Evolutionary conservation across 2,888 invertebrate genomes (phyloP).

Genomic region (Scrobipalpa atriplicella): DNA sequence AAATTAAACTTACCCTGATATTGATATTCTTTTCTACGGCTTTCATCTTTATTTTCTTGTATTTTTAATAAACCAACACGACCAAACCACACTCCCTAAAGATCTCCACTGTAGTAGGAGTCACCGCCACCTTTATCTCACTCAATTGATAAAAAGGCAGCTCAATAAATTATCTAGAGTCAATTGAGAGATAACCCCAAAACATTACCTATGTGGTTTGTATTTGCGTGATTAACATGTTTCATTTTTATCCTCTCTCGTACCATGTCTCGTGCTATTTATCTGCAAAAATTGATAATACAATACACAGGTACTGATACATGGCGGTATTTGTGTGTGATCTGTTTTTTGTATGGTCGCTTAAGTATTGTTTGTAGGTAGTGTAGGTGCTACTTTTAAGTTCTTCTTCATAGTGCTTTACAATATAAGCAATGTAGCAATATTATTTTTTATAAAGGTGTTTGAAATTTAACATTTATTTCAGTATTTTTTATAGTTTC

Average conservation of each 20-base stretch:
- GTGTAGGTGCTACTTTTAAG: too few species aligned
- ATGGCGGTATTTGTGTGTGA: too few species aligned
- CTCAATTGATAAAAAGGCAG: slow-evolving; percentile 49
- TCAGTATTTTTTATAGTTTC: too few species aligned
- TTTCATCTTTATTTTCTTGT: slow-evolving; percentile 44
- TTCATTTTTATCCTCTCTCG: not conserved
- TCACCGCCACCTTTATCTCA: slow-evolving; percentile 49
- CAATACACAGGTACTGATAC: too few species aligned
- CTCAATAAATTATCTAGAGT: slow-evolving; percentile 34
- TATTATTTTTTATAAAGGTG: too few species aligned
- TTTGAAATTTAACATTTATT: too few species aligned
- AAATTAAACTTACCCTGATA: slow-evolving; percentile 38
- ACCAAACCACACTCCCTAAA: slow-evolving; percentile 39
- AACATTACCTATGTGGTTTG: not conserved
- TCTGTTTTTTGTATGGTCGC: too few species aligned
- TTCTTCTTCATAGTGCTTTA: too few species aligned
- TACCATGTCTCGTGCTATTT: slow-evolving; percentile 1
- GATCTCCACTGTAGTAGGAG: slow-evolving; percentile 44
- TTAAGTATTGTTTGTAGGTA: too few species aligned
- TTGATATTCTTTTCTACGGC: slow-evolving; percentile 61
- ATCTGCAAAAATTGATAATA: not conserved
- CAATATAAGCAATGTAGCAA: too few species aligned
- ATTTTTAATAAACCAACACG: slow-evolving; percentile 23
- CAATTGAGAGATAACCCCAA: slow-evolving; percentile 11
- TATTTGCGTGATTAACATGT: slow-evolving; percentile 18